phyloP scores from a whole-genome alignment of 2,113 vertebrate species.

The Reinhardtius hippoglossoides region DNA sequence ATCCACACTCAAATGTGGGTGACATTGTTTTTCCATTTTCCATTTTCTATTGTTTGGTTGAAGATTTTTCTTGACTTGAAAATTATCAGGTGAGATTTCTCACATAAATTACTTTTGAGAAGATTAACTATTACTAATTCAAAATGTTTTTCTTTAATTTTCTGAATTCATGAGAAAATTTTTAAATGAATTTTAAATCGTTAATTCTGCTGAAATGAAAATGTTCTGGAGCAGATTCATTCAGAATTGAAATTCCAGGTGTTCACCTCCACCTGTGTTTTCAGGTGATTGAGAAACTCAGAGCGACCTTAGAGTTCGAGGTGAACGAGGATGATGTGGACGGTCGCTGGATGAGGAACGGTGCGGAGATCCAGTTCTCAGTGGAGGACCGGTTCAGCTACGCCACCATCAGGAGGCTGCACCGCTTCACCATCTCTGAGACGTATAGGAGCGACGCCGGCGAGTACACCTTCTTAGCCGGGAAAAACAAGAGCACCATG shows the following conservation, averaged over 20 bases:
- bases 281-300: slow-evolving; percentile 94
- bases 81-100: too few relatives aligned
- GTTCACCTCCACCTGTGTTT: not conserved
- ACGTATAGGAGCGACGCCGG: slow-evolving; percentile 92
- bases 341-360: slow-evolving; percentile 93
- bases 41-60: too few relatives aligned
- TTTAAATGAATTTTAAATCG: too few relatives aligned
- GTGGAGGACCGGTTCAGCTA: slow-evolving; percentile 90
- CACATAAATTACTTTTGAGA: too few relatives aligned
- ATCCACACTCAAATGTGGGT: too few relatives aligned
- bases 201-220: too few relatives aligned
- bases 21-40: too few relatives aligned
- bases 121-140: too few relatives aligned
- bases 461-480: slow-evolving; percentile 93
- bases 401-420: slow-evolving; percentile 88
- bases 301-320: slow-evolving; percentile 94
- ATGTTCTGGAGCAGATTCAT: too few relatives aligned
- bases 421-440: slow-evolving; percentile 93
- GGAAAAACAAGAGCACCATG: slow-evolving; percentile 89
- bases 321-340: slow-evolving; percentile 97
- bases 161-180: too few relatives aligned
- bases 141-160: too few relatives aligned
- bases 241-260: not conserved
- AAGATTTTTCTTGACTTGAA: too few relatives aligned
- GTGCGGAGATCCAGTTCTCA: slow-evolving; percentile 91